Evolutionary conservation across 2,113 vertebrate genomes (phyloP), one percentile per base, ranked within the genome.

Genomic region (Pelmatolapia mariae): DNA sequence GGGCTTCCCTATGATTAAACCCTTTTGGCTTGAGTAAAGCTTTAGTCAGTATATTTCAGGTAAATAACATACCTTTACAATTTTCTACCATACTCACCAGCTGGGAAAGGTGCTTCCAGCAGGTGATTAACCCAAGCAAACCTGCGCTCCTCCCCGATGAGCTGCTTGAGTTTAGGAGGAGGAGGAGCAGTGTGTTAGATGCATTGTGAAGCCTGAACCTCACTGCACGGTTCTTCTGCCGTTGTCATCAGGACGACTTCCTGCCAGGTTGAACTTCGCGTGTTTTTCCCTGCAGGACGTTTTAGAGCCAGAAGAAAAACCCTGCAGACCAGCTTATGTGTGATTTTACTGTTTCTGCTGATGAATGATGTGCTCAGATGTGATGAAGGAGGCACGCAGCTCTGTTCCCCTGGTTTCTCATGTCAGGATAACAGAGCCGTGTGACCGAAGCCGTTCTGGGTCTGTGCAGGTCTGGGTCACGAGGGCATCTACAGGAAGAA

Each of bases 401-500:
- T 10, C 38, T 43, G 38, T 26, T 26, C 8, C n/a, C n/a, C 63
- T 71, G 63, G 63, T 40, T 71, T 3, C 7, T 68, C n/a, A 6
- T 40, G 36, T 71, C 36, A 43, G 66, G n/a, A 40, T 24, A 24
- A 24, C 63, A 43, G 11, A n/a, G 18, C 59, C 3, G 10, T 61
- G 57, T 61, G 16, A 68, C 63, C 1, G 18, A 66, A 50, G 15
- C 19, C 8, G 18, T 47, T 45, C 8, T 71, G 36, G 40, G 15
- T 43, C 29, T 43, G 59, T 7, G 5, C 87, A 99, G 98, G 98
- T 80, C 95, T 99, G 78, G 96, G 97, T 3, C 98, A 99, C 1
- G 98, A 99, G 90, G 99, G 99, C 1, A 98, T 99, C 78, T 99
- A 99, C 94, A 96, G 98, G 88, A 99, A 99, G 94, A 99, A 99